Conservation (phyloP, 1,140 invertebrate species). For the Drosophila simulans region DNA sequence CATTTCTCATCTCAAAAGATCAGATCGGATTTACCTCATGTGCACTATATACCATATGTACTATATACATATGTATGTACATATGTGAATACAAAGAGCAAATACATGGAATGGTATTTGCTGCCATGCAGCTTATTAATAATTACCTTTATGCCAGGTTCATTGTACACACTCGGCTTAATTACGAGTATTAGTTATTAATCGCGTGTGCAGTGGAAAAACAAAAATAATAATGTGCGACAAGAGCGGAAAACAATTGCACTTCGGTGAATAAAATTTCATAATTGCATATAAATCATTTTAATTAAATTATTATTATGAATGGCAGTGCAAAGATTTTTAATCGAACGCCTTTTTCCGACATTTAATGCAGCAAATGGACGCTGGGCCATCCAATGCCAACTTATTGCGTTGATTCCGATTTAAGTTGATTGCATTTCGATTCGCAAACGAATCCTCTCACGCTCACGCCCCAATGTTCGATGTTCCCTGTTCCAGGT, state of each 20-base stretch:
- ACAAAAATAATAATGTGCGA: conserved; percentile 29
- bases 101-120: not conserved
- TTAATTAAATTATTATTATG: conserved; percentile 70
- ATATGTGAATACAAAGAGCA: not conserved
- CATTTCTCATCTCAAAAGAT: conserved; percentile 12
- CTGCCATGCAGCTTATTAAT: conserved; percentile 7
- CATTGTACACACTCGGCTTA: conserved; percentile 45
- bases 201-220: conserved; percentile 33
- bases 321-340: conserved; percentile 56
- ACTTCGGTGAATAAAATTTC: conserved; percentile 37
- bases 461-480: no score
- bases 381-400: not conserved
- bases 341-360: conserved; percentile 38
- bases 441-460: no score
- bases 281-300: conserved; percentile 78
- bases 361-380: conserved; percentile 31
- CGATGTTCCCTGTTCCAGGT: conserved; percentile 18
- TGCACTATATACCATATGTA: no score
- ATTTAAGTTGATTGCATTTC: not conserved
- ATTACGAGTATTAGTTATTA: conserved; percentile 54
- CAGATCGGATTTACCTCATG: conserved; percentile 4
- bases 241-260: conserved; percentile 36
- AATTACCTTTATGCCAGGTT: conserved; percentile 45
- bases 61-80: no score
- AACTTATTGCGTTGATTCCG: conserved; percentile 1